Evolutionary conservation across 2,113 vertebrate species (phyloP), one percentile per base, ranked within the genome.

Genomic region (Callithrix jacchus): DNA sequence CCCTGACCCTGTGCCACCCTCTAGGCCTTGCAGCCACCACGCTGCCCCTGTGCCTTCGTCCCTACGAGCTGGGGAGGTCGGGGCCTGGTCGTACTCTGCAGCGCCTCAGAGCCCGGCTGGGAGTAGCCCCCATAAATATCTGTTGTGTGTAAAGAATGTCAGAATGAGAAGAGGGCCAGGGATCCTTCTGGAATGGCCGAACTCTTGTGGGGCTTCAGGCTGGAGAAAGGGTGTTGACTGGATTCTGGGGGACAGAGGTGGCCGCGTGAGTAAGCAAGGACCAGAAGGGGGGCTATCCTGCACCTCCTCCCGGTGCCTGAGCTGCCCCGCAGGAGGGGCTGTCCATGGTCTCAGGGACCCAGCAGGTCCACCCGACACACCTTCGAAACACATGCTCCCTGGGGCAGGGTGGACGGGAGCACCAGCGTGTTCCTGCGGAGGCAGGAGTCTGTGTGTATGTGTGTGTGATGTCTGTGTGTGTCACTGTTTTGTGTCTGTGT

Each of bases 381-480:
- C 58, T 35, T 37, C 10, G 12, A n/a, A 49, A 27, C n/a, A 3
- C 66, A 52, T 30, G 45, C 45, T 83, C 2, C 49, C 5, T 16
- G 64, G 25, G 47, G 54, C 21, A 3, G 82, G 49, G 30, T 40
- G 16, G 30, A 14, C 0, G 8, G 64, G 66, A 71, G 23, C 12
- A 2, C 4, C 40, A 45, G 30, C 9, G 45, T 40, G 45, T 40
- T 9, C 45, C 0, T 71, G 91, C 6, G 11, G 54, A 73, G 66
- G 56, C 11, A 54, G n/a, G 27, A 1, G 0, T 37, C 3, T 54
- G 18, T 58, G 35, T 17, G 11, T 32, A 35, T 35, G 27, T 27
- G 1, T 10, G 1, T 30, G 27, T 64, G 64, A n/a, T 32, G 13
- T 66, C 0, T 30, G 0, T 66, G 9, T 40, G 25, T 1, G 7